Conservation (phyloP, 1,140 invertebrate genomes). For the Leptinotarsa undecemlineata region DNA sequence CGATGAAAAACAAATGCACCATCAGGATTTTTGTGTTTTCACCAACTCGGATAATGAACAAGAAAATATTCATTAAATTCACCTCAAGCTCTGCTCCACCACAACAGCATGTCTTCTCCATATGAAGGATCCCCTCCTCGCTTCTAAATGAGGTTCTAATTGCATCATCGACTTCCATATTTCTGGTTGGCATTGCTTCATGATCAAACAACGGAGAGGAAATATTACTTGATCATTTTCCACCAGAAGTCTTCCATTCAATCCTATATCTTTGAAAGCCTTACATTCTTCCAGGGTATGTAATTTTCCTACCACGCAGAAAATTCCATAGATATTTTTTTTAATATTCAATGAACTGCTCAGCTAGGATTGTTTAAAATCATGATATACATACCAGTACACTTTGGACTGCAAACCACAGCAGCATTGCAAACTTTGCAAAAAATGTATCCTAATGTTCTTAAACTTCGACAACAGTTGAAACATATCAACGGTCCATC, state of each 20-base stretch:
- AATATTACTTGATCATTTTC: constrained; percentile 57
- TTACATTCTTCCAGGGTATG: constrained; percentile 58
- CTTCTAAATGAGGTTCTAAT: constrained; percentile 65
- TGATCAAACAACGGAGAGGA: constrained; percentile 65
- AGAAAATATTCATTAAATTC: background rate
- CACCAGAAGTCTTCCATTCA: constrained; percentile 31
- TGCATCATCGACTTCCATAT: constrained; percentile 60
- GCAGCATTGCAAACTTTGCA: constrained; percentile 66
- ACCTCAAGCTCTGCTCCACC: constrained; percentile 51
- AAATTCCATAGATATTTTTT: too few relatives aligned
- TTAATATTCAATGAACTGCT: too few relatives aligned
- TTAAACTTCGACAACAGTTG: constrained; percentile 61
- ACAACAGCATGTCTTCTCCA: constrained; percentile 50
- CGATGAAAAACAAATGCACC: too few relatives aligned
- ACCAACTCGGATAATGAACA: too few relatives aligned
- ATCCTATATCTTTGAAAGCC: constrained; percentile 42
- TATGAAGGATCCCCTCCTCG: constrained; percentile 60
- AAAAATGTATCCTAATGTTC: constrained; percentile 44
- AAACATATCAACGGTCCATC: constrained; percentile 61
- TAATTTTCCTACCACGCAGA: constrained; percentile 34
- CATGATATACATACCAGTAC: constrained; percentile 50
- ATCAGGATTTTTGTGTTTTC: too few relatives aligned
- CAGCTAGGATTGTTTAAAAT: too few relatives aligned
- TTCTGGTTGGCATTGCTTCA: constrained; percentile 60
- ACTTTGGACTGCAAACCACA: constrained; percentile 61